These are phyloP conservation scores for Campodea augens DNA, from an alignment of 1,140 invertebrate genomes.

Conservation along the genomic window DNA sequence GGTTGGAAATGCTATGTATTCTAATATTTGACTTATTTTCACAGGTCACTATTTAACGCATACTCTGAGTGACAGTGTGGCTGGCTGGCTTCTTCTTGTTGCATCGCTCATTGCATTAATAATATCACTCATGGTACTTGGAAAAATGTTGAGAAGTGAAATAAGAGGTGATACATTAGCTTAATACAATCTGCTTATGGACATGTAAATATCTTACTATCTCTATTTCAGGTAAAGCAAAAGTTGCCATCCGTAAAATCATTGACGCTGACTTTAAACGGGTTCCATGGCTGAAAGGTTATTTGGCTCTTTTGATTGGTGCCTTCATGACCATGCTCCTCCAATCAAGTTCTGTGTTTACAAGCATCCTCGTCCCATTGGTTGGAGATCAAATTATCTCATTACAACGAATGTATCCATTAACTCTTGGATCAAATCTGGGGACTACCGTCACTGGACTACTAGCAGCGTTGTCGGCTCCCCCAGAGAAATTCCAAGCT, in stretches of 20 bases:
- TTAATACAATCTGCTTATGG: too few species aligned
- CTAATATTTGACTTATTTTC: too few species aligned
- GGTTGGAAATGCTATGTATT: too few species aligned
- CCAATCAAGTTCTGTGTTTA: constrained; percentile 42
- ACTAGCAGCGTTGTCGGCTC: constrained; percentile 31
- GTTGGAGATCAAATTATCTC: constrained; percentile 39
- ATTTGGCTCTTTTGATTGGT: constrained; percentile 35
- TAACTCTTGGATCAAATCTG: constrained; percentile 39
- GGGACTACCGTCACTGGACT: constrained; percentile 38
- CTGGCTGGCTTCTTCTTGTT: constrained; percentile 20
- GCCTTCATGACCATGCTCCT: constrained; percentile 36
- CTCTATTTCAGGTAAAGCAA: constrained; percentile 30
- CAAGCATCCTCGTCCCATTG: constrained; percentile 38
- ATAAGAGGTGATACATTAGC: constrained; percentile 20
- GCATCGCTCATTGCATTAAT: constrained; percentile 30
- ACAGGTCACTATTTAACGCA: too few species aligned
- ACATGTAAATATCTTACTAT: too few species aligned
- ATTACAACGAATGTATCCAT: constrained; percentile 37
- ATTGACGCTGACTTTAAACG: constrained; percentile 32
- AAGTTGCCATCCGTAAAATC: constrained; percentile 28
- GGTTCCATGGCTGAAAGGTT: constrained; percentile 29
- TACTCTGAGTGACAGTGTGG: constrained; percentile 14
- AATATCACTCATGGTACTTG: constrained; percentile 34
- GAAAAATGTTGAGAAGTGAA: constrained; percentile 33
- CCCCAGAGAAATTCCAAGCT: constrained; percentile 19